Evolutionary conservation across 1,140 invertebrate genomes (phyloP), one percentile per base, ranked within the genome.

Genomic region (Lordiphosa stackelbergi): DNA sequence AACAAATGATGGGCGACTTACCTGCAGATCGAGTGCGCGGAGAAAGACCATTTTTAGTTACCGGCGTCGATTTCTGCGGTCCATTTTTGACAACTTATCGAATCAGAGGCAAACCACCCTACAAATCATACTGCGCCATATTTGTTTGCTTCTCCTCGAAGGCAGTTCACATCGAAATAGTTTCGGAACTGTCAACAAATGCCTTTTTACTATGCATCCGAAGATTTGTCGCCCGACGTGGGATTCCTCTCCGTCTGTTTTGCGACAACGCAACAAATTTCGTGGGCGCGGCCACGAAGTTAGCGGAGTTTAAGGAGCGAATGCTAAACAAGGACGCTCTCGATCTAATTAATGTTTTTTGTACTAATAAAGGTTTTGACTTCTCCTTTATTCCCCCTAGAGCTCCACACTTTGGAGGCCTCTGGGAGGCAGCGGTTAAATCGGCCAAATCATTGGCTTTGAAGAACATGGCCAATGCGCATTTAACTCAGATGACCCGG

Each of bases 51-150:
- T 47, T 47, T 47, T 34, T 35, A 5, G 5, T 47, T 7, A 34
- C 45, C 12, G 11, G 12, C 4, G 22, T 31, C 43, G 22, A 45
- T 24, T 31, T 45, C 22, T 45, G 43, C 9, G 22, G n/a, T 6
- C 45, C 45, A 13, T 46, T 46, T 13, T 12, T 16, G 0, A 46
- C 45, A 4, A 19, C 45, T 9, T 34, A 46, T 3, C 6, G 28
- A 31, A 46, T n/a, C 10, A 10, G 22, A 11, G 42, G 42, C 42
- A 45, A 28, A 22, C 42, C 28, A 11, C 43, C 43, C n/a, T 46
- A 46, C 8, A 46, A 46, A 28, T 28, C 43, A 3, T 46, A 34
- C n/a, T 22, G 22, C 11, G 11, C 22, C 1, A 34, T 46, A 10
- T 46, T 34, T 34, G 43, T 34, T 8, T 46, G 43, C 16, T 46